A percentile compares a stretch with the other conserved stretches of the same genome.
These are phyloP conservation scores for Sterrhoptilus dennistouni DNA, from an alignment of 2,113 vertebrate species.

Conservation along the genomic window DNA sequence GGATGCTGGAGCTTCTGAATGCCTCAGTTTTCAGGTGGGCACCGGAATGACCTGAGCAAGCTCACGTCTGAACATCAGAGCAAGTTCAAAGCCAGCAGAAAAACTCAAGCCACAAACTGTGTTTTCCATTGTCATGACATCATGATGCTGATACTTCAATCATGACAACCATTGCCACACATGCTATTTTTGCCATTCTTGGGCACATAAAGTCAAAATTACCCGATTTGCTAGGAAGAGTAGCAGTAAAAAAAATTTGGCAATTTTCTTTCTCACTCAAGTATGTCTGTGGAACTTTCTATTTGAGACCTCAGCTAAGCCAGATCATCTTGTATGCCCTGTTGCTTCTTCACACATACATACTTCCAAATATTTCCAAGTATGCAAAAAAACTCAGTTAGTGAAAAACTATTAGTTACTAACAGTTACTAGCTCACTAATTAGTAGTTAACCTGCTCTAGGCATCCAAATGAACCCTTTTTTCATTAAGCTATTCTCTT, in stretches of 20 bases:
- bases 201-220: not conserved
- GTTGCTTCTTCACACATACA: rapidly evolving
- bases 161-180: not conserved
- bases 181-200: not conserved
- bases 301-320: not conserved
- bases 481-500: not conserved
- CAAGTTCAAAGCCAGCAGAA: not conserved
- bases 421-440: not conserved
- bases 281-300: not conserved
- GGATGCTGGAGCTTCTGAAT: not conserved
- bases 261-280: not conserved
- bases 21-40: not conserved
- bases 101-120: not conserved
- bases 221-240: not conserved
- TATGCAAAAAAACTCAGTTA: not conserved
- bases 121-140: rapidly evolving
- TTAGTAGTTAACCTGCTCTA: not conserved
- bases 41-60: rapidly evolving
- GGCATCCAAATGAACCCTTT: not conserved
- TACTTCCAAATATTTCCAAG: not conserved
- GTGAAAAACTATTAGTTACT: no score
- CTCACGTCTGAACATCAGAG: not conserved
- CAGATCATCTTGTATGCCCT: not conserved
- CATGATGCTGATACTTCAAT: not conserved
- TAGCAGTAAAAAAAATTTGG: not conserved